Conservation (phyloP, 2,113 vertebrate species). For the Bolborhynchus lineola region DNA sequence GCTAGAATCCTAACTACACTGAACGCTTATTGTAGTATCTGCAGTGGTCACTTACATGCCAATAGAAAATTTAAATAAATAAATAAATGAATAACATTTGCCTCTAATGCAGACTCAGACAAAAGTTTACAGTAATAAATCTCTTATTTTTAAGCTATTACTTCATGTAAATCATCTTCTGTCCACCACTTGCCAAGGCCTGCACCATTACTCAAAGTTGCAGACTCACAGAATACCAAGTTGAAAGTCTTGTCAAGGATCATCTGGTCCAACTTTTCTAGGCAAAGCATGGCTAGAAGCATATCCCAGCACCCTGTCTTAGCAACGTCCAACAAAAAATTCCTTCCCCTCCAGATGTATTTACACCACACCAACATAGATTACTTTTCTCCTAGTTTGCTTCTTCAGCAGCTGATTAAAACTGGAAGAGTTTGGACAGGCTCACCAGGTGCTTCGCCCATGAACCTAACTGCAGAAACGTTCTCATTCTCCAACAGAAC, state of each 20-base stretch:
- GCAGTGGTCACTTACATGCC: neutral
- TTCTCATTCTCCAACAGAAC: constrained; percentile 70
- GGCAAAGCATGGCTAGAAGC: neutral
- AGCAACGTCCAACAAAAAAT: neutral
- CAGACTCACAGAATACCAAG: neutral
- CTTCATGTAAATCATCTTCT: neutral
- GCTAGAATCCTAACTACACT: neutral
- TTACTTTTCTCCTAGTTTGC: constrained; percentile 72
- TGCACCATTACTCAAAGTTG: neutral
- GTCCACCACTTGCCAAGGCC: neutral
- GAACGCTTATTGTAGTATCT: neutral
- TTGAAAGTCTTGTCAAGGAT: neutral
- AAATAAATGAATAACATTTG: neutral
- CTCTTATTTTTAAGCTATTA: neutral
- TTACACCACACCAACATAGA: neutral
- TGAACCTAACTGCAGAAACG: neutral
- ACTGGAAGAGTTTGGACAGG: constrained; percentile 71
- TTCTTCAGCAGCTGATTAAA: constrained; percentile 68
- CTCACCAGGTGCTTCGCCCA: constrained; percentile 59
- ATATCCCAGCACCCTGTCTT: neutral
- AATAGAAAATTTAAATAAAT: neutral
- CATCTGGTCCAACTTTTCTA: neutral
- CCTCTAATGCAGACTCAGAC: neutral
- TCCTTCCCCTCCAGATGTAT: neutral
- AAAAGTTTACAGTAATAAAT: neutral